A percentile compares a stretch with the other conserved stretches of the same genome.
These are phyloP conservation scores for Nycteola revayana DNA, from an alignment of 2,888 invertebrate species.

Conservation along the genomic window DNA sequence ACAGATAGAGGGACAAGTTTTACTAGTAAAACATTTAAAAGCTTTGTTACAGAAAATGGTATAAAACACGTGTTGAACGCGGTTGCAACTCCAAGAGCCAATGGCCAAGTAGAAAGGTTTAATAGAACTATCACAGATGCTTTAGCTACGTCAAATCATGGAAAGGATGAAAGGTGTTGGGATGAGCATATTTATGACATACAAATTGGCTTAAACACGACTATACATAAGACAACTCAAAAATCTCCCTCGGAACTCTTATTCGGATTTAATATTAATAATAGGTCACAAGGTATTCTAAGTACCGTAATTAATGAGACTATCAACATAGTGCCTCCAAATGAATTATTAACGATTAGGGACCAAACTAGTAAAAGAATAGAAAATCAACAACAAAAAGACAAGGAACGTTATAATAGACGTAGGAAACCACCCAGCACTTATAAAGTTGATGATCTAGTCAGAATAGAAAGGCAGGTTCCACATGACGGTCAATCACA, in stretches of 20 bases:
- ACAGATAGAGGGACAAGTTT: conserved; percentile 1
- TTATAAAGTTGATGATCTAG: conserved; percentile 1
- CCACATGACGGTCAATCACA: conserved; percentile 4
- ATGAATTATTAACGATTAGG: background rate
- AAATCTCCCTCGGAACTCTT: conserved; percentile 1
- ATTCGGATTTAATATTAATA: background rate
- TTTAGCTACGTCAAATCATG: background rate
- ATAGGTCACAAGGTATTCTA: background rate
- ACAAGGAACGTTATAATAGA: background rate
- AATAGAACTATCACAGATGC: conserved; percentile 2
- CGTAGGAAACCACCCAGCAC: background rate
- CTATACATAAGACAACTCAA: conserved; percentile 1
- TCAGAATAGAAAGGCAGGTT: conserved; percentile 1
- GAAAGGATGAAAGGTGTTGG: background rate
- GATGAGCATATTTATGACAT: background rate
- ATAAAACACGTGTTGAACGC: conserved; percentile 1
- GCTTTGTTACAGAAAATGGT: background rate
- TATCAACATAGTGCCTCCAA: background rate
- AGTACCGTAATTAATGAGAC: background rate
- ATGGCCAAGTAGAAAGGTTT: background rate
- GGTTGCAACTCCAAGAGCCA: background rate
- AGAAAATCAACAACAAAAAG: conserved; percentile 1
- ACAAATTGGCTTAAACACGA: conserved; percentile 2
- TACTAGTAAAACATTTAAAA: background rate
- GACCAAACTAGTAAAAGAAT: background rate